Evolutionary conservation across 2,797 vertebrate genomes (phyloP), one percentile per base, ranked within the genome.

Genomic region (Ctenopoma kingsleyae): DNA sequence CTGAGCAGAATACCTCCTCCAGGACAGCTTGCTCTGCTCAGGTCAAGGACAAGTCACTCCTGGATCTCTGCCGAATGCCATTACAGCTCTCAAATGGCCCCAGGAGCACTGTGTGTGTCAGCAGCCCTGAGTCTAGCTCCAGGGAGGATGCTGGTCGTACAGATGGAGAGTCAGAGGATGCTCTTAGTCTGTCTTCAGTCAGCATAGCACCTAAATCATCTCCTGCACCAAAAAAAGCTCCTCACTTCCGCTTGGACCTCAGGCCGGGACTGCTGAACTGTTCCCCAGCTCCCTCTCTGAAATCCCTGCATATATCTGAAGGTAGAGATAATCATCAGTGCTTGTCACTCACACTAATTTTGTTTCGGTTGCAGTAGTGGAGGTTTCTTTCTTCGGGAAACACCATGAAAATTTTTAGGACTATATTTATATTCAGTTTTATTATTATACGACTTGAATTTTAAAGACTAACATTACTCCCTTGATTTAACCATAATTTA

Each of bases 111-210:
- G 86, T 78, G 19, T 95, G 95, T 86, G 93, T 96, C 40, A 96
- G 96, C 47, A 97, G 96, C 83, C 96, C 96, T 0, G 97, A 98
- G 68, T 97, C 96, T 56, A 97, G 96, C 76, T 98, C 96, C 81
- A 95, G 91, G 88, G 97, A 98, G 87, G 97, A 97, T 51, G 82
- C 95, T 0, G 89, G 94, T 30, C 97, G 93, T 78, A 98, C 96
- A 2, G 96, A 98, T 35, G 94, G 90, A 7, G 96, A 97, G 72
- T 97, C 96, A 0, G 96, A 93, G 83, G 91, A 97, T 27, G 93
- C 95, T 59, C 94, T 96, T 76, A 96, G 95, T 49, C 56, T 95
- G 20, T 92, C 95, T 51, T 97, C 96, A 0, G 80, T 94, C 0
- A 82, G 76, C 78, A 90, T 88, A 22, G 91, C 93, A 0, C 71